phyloP scores from a whole-genome alignment of 2,113 vertebrate genomes.

The Reinhardtius hippoglossoides region DNA sequence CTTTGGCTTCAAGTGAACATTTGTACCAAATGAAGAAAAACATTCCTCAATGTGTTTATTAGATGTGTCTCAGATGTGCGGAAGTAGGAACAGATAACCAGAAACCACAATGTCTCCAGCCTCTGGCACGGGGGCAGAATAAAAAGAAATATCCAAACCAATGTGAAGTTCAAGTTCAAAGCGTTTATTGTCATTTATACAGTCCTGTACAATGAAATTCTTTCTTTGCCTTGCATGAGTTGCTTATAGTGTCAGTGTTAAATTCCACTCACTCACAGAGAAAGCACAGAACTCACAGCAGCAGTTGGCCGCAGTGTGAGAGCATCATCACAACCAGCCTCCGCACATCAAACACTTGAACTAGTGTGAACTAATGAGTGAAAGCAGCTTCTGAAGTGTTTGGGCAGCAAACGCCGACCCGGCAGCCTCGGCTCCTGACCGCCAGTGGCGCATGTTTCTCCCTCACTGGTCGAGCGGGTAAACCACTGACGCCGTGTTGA shows the following conservation, averaged over 20 bases:
- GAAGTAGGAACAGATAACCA: too few relatives aligned
- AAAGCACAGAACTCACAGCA: not conserved
- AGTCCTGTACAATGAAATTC: too few relatives aligned
- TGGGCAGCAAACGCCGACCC: not conserved
- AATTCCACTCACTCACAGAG: not conserved
- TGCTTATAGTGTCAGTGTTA: not conserved
- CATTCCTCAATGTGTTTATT: not conserved
- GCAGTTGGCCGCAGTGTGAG: not conserved
- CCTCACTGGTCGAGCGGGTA: not conserved
- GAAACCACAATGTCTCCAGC: too few relatives aligned
- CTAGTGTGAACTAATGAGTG: not conserved
- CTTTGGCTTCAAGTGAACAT: not conserved
- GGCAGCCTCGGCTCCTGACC: not conserved
- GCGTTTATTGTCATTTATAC: too few relatives aligned
- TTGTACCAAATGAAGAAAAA: too few relatives aligned
- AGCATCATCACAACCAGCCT: not conserved
- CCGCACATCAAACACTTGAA: too few relatives aligned
- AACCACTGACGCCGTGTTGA: constrained; percentile 18
- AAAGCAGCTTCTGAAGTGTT: constrained; percentile 34
- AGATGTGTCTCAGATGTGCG: too few relatives aligned
- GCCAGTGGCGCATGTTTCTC: constrained; percentile 5
- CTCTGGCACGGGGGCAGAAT: too few relatives aligned
- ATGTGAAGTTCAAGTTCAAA: too few relatives aligned
- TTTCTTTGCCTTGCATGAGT: too few relatives aligned
- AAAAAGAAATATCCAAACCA: too few relatives aligned